These are phyloP conservation scores for Scolopax mira DNA, from an alignment of 2,113 vertebrate species.

Conservation along the genomic window DNA sequence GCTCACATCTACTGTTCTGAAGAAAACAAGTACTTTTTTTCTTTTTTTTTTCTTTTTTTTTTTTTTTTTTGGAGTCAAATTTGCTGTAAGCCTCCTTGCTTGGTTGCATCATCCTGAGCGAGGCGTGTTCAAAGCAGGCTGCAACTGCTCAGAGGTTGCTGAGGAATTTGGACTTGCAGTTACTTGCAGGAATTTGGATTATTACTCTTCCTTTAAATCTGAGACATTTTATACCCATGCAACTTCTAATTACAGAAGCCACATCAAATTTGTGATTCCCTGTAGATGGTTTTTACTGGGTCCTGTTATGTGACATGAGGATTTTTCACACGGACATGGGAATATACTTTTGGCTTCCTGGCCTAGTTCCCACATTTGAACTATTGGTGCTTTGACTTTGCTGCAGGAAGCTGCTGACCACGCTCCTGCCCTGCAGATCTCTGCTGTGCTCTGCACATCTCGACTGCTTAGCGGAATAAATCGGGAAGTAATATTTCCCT, in stretches of 20 bases:
- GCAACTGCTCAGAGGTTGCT: slow-evolving; percentile 1
- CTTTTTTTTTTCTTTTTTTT: no score
- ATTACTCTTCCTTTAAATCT: neutral
- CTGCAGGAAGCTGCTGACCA: slow-evolving; percentile 19
- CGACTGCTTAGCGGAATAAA: neutral
- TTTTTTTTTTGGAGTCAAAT: neutral
- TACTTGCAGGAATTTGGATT: slow-evolving; percentile 35
- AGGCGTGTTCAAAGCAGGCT: slow-evolving; percentile 30
- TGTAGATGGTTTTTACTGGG: neutral
- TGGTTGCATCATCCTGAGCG: slow-evolving; percentile 36
- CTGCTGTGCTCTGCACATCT: neutral
- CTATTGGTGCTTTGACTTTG: neutral
- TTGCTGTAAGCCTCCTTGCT: neutral
- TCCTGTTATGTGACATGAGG: neutral
- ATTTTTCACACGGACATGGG: neutral
- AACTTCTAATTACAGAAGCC: neutral
- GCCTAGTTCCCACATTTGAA: neutral
- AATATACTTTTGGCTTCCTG: neutral
- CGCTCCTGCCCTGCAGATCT: neutral
- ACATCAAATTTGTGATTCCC: neutral
- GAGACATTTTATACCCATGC: neutral
- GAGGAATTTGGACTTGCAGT: slow-evolving; percentile 49
- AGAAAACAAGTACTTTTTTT: no score
- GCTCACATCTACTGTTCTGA: no score
- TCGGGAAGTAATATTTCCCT: neutral